Evolutionary conservation across 2,888 invertebrate species (phyloP).

Genomic region (Metalampra italica): DNA sequence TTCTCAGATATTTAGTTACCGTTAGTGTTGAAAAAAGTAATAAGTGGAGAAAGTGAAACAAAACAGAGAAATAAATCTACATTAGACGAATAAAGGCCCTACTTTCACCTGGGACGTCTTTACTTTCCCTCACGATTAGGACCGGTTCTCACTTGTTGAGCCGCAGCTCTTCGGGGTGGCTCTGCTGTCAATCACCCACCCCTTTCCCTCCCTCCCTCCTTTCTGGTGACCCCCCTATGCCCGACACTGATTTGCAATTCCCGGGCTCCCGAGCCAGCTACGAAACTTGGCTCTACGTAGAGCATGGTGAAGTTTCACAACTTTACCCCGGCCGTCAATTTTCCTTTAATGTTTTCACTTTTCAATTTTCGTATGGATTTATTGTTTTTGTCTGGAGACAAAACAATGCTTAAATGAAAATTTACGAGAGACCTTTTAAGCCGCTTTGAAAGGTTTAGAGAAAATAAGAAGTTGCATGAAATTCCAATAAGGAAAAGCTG

Average conservation of each 20-base stretch:
- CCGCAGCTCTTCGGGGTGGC: constrained; percentile 30
- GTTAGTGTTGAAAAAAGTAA: no score
- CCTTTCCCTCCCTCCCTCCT: constrained; percentile 10
- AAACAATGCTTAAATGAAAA: no score
- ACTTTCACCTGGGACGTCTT: neutral
- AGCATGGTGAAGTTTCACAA: constrained; percentile 2
- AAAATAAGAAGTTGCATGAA: no score
- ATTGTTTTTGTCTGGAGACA: neutral
- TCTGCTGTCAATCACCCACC: constrained; percentile 13
- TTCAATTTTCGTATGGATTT: neutral
- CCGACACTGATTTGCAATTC: constrained; percentile 49
- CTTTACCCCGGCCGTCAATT: neutral
- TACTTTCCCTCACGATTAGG: constrained; percentile 14
- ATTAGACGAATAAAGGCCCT: neutral
- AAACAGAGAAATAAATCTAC: neutral
- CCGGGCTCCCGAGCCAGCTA: constrained; percentile 21
- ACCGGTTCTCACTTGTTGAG: constrained; percentile 49
- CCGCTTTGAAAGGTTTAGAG: neutral
- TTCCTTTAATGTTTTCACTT: constrained; percentile 1
- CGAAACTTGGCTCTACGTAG: constrained; percentile 6
- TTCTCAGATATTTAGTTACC: no score
- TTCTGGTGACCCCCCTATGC: constrained; percentile 13
- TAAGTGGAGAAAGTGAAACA: neutral
- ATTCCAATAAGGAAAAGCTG: no score
- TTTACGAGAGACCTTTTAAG: no score